Percentiles rank a stretch among this genome's conserved stretches.
These are phyloP conservation scores for Zophobas atratus DNA, from an alignment of 1,140 invertebrate genomes.

Conservation along the genomic window DNA sequence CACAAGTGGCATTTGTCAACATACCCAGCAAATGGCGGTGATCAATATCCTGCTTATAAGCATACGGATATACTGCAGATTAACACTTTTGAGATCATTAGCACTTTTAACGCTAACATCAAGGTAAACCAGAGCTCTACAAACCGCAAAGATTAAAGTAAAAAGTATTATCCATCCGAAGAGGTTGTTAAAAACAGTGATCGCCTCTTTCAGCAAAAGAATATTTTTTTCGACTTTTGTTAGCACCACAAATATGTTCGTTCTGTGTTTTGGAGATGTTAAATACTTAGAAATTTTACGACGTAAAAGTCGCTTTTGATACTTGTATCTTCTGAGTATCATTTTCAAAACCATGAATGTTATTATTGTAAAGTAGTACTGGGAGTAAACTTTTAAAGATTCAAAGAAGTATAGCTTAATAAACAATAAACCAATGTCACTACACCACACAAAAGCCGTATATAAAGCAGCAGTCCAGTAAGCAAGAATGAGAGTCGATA, in stretches of 20 bases:
- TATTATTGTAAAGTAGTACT: neutral
- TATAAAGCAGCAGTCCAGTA: neutral
- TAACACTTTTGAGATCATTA: neutral
- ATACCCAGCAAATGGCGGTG: neutral
- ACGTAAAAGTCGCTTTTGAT: neutral
- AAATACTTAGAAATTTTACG: no score
- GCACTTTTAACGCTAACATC: neutral
- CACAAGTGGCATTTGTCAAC: no score
- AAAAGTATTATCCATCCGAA: neutral
- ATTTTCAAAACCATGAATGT: slow-evolving; percentile 1
- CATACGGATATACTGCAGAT: neutral
- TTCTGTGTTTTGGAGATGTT: neutral
- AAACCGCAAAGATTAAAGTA: neutral
- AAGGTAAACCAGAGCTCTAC: neutral
- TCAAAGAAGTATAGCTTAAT: neutral
- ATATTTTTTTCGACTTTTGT: neutral
- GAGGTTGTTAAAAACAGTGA: neutral
- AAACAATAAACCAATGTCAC: neutral
- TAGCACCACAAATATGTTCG: neutral
- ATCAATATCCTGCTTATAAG: neutral
- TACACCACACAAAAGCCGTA: neutral
- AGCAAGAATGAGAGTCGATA: neutral
- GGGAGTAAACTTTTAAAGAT: neutral
- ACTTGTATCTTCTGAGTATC: neutral
- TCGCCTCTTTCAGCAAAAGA: neutral